Base-by-base conservation (phyloP, 2,888 invertebrate genomes). In the Stegana nigrithorax region DNA sequence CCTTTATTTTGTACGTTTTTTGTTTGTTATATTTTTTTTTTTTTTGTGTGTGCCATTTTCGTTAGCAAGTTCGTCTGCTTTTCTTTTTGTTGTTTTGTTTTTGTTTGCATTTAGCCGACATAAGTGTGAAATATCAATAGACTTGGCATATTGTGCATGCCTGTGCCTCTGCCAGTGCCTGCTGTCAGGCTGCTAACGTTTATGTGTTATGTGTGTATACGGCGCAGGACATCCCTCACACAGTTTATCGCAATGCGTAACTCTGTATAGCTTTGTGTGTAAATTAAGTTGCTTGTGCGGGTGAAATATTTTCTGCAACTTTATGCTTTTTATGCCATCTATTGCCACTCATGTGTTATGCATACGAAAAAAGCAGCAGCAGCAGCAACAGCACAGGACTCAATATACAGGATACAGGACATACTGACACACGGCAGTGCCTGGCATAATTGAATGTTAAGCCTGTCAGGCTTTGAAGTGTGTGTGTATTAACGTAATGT, bases 41-140 rank as follows among this genome's bases (percentile, higher is more conserved):
- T 23, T 47, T 6, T 47, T 42, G 3, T 1, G 32, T 32, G 42
- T n/a, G n/a, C n/a, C n/a, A n/a, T n/a, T n/a, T 32, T n/a, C n/a
- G 32, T 32, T 32, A 2, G 32, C 32, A 32, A 12, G 32, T 32
- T n/a, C 32, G 10, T 32, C 19, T 55, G 14, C 61, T 59, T 65
- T 69, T n/a, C n/a, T n/a, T n/a, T 71, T 72, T 67, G 70, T 65
- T 59, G 61, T 47, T 23, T 63, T n/a, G n/a, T n/a, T n/a, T 25
- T 42, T 65, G 62, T 62, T 68, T 62, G 53, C 39, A 32, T 57
- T 56, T 36, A 21, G 62, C 36, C 23, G 19, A 25, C 53, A 53
- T 44, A 59, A 59, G 66, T 66, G 66, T 57, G 61, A 66, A 63
- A 62, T 59, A 66, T 64, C 66, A 64, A 66, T 64, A 50, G 62